Base-by-base conservation (phyloP, 2,888 invertebrate species). In the Rhagonycha fulva region DNA sequence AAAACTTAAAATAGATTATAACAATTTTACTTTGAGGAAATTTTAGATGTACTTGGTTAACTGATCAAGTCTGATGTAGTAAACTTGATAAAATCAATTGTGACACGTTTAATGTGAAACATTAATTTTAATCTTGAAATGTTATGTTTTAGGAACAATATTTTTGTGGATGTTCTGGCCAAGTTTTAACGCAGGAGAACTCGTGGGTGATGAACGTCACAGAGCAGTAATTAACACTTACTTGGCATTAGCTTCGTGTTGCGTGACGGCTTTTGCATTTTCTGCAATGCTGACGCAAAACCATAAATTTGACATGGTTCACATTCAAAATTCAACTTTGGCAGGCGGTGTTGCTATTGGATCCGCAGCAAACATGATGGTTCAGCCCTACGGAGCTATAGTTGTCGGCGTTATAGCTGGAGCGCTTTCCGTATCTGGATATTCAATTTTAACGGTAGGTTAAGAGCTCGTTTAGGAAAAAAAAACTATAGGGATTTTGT, bases 111-210 rank as follows among this genome's bases (percentile, higher is more conserved):
- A 19, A 19, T 19, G 19, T 19, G 19, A 19, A 19, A 2, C 19
- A 19, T 19, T 19, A 19, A 19, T 19, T 19, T 19, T 26, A 28
- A 28, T 7, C 9, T 7, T 28, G 9, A 28, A 28, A 28, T 28
- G 28, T 3, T 1, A 62, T 62, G 4, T 66, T 87, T 11, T 86
- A 96, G 96, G 98, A 74, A 96, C 98, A 0, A 88, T 98, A 72
- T 98, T 98, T 88, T 90, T 99, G 67, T 98, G 98, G 98, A 90
- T 98, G 75, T 98, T 95, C 88, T 98, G 98, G 98, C 98, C 98
- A 0, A 97, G 97, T 77, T 99, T 99, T 89, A 99, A 98, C 89
- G 94, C 95, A 3, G 96, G 94, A 0, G 91, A 95, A 72, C 90
- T 95, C 26, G 90, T 89, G 1, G 91, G 92, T 0, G 93, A 92